Conservation (phyloP, 1,140 invertebrate genomes). For the Yoshiicerus persimilis region DNA sequence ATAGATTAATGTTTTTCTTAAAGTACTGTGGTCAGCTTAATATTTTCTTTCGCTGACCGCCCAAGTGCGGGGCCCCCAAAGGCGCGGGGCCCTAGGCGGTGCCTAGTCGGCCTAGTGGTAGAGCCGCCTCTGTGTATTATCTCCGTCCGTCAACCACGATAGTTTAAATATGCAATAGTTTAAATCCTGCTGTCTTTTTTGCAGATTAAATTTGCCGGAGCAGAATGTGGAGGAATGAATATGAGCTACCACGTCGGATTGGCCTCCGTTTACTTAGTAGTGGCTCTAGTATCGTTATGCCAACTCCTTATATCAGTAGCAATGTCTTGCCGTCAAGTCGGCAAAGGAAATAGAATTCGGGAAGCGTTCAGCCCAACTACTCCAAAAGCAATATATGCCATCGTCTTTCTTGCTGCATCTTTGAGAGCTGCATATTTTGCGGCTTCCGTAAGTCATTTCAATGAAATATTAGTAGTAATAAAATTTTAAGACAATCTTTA, state of each 20-base stretch:
- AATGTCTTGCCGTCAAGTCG: slow-evolving; percentile 68
- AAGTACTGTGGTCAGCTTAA: no score
- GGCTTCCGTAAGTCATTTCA: slow-evolving; percentile 71
- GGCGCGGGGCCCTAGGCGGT: no score
- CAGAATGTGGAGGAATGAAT: slow-evolving; percentile 65
- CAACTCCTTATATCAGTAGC: slow-evolving; percentile 80
- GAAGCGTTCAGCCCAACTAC: slow-evolving; percentile 83
- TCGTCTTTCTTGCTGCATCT: slow-evolving; percentile 81
- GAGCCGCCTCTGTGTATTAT: no score
- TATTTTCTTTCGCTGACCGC: no score
- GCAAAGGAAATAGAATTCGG: slow-evolving; percentile 74
- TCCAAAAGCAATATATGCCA: slow-evolving; percentile 86
- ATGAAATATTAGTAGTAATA: not conserved
- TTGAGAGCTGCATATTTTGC: slow-evolving; percentile 87
- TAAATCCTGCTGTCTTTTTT: slow-evolving; percentile 33
- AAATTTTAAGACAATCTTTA: not conserved
- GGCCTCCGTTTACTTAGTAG: slow-evolving; percentile 76
- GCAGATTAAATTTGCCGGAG: slow-evolving; percentile 69
- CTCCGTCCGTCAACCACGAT: not conserved
- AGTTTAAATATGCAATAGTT: not conserved
- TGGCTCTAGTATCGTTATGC: slow-evolving; percentile 80
- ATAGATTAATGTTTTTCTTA: no score
- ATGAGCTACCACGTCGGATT: slow-evolving; percentile 70
- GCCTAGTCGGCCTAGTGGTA: no score
- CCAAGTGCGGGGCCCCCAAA: no score